Percentiles rank a stretch among this genome's conserved stretches.
Conservation (phyloP, 1,140 invertebrate genomes). For the Globodera rostochiensis region DNA sequence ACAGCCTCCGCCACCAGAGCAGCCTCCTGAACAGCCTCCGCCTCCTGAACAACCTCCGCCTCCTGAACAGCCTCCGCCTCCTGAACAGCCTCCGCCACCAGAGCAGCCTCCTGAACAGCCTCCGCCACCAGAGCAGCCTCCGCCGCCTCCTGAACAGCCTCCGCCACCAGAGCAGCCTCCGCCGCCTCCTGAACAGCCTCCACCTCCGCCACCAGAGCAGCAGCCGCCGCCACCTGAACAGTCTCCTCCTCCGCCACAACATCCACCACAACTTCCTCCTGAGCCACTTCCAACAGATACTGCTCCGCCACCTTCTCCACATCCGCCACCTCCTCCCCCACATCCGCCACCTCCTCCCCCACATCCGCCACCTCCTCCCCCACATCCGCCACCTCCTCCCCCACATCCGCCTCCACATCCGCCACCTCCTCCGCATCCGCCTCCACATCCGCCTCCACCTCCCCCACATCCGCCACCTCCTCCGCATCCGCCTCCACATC, state of each 20-base stretch:
- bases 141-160: constrained; percentile 9
- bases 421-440: background rate
- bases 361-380: background rate
- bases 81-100: constrained; percentile 13
- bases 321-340: background rate
- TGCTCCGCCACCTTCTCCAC: background rate
- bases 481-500: background rate
- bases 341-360: background rate
- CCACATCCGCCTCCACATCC: background rate
- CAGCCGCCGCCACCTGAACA: background rate
- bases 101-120: background rate
- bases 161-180: background rate
- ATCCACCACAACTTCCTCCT: constrained; percentile 1
- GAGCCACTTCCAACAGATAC: background rate
- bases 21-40: constrained; percentile 2
- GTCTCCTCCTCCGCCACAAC: background rate
- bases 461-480: constrained; percentile 2
- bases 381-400: background rate
- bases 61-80: background rate
- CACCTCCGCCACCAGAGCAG: background rate
- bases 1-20: background rate
- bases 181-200: background rate
- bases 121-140: background rate
- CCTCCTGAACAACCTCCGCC: constrained; percentile 10
- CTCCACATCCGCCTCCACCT: background rate